These are phyloP conservation scores for Cephus nigrinus DNA, from an alignment of 2,888 invertebrate species.

Conservation along the genomic window DNA sequence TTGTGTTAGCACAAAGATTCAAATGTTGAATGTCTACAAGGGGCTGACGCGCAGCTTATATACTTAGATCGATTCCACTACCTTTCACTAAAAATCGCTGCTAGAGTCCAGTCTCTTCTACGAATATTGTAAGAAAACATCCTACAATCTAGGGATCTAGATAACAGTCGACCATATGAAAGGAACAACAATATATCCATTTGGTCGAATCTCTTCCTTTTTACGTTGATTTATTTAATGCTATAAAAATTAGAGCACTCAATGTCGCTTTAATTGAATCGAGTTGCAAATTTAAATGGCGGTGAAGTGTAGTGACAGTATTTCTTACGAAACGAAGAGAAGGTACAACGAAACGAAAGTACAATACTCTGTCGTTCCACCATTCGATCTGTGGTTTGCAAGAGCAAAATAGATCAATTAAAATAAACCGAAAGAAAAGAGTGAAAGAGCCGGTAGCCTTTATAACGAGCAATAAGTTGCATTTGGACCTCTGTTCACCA, in stretches of 20 bases:
- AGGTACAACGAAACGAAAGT: not conserved
- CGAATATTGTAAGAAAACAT: slow-evolving; percentile 37
- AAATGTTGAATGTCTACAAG: slow-evolving; percentile 49
- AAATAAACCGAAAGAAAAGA: not conserved
- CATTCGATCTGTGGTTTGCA: not conserved
- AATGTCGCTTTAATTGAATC: not conserved
- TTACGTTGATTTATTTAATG: not conserved
- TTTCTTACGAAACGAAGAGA: not conserved
- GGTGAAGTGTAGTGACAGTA: not conserved
- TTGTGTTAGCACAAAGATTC: slow-evolving; percentile 23
- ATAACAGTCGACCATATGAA: not conserved
- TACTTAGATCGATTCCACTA: slow-evolving; percentile 58
- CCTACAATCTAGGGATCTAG: not conserved
- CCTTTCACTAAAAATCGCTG: slow-evolving; percentile 54
- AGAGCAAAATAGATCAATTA: not conserved
- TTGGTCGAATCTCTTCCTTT: not conserved
- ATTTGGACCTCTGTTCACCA: not conserved
- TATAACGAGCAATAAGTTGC: not conserved
- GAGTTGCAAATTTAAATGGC: not conserved
- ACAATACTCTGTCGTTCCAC: not conserved
- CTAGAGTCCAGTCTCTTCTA: slow-evolving; percentile 46
- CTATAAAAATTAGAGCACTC: not conserved
- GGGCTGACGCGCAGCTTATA: slow-evolving; percentile 53
- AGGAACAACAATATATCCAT: not conserved
- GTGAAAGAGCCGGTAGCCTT: not conserved